Evolutionary conservation across 2,113 vertebrate genomes (phyloP).

Genomic region (Irena cyanogastra): DNA sequence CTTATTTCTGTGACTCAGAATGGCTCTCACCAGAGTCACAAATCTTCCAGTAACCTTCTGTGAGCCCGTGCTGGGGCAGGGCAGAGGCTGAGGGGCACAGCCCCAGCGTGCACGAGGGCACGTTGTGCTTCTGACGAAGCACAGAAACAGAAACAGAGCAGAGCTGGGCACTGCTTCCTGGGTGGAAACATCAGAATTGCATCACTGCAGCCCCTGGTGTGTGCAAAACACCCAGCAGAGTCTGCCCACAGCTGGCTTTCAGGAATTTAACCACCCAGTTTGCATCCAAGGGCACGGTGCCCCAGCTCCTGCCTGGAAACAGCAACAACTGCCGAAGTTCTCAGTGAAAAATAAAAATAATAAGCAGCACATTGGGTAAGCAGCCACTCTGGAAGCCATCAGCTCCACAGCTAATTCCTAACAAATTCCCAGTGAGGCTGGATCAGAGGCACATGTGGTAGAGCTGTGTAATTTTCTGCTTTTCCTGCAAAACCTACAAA

Average conservation of each 20-base stretch:
- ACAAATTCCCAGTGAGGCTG: not conserved
- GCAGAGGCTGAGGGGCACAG: not conserved
- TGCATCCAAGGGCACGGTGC: not conserved
- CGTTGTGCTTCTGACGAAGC: not conserved
- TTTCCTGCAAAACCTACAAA: not conserved
- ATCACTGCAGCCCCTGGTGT: not conserved
- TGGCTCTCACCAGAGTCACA: not conserved
- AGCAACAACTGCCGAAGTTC: not conserved
- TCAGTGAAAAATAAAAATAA: not conserved
- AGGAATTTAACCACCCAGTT: not conserved
- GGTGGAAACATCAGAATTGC: too few relatives aligned
- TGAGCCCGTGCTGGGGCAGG: not conserved
- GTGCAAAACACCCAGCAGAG: not conserved
- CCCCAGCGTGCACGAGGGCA: fast-evolving
- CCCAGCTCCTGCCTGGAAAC: not conserved
- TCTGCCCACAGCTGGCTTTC: not conserved
- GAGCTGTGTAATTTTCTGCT: not conserved
- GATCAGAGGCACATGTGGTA: not conserved
- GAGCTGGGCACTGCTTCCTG: not conserved
- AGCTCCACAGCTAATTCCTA: not conserved
- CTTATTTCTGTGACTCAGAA: not conserved
- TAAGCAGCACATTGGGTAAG: not conserved
- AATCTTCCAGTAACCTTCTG: not conserved
- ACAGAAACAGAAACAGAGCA: not conserved
- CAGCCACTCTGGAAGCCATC: not conserved